Evolutionary conservation across 2,888 invertebrate species (phyloP).

Genomic region (Loripinus fragilis): DNA sequence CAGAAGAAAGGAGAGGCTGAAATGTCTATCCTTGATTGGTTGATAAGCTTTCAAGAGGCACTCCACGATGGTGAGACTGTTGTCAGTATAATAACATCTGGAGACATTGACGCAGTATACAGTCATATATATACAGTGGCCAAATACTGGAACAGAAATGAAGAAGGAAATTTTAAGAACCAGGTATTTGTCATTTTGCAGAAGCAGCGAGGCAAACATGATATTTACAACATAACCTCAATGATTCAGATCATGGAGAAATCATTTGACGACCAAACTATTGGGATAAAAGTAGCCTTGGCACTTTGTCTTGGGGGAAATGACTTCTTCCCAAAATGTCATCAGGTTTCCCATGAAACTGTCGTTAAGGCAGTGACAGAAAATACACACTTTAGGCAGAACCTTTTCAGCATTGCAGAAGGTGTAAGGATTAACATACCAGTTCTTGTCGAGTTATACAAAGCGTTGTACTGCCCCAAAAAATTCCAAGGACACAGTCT

Average conservation of each 20-base stretch:
- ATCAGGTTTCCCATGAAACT: slow-evolving; percentile 21
- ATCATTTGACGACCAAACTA: slow-evolving; percentile 10
- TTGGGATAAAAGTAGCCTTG: slow-evolving; percentile 28
- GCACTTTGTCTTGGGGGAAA: slow-evolving; percentile 36
- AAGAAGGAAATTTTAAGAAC: slow-evolving; percentile 16
- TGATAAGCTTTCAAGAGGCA: background rate
- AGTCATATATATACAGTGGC: slow-evolving; percentile 24
- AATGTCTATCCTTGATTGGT: background rate
- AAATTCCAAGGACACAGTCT: background rate
- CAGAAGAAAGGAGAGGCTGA: slow-evolving; percentile 27
- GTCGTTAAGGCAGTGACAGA: background rate
- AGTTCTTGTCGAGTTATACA: background rate
- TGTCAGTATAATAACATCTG: slow-evolving; percentile 29
- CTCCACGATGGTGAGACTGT: background rate
- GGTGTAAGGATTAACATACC: background rate
- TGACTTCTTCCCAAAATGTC: slow-evolving; percentile 35
- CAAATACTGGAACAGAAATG: background rate
- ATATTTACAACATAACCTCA: slow-evolving; percentile 28
- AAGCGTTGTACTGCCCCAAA: slow-evolving; percentile 12
- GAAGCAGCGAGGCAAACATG: slow-evolving; percentile 22
- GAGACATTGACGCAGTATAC: slow-evolving; percentile 35
- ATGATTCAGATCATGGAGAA: slow-evolving; percentile 19
- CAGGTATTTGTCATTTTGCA: slow-evolving; percentile 24
- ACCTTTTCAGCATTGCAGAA: background rate
- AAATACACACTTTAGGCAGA: slow-evolving; percentile 5